phyloP scores from a whole-genome alignment of 2,888 invertebrate species.

The Congeria kusceri region DNA sequence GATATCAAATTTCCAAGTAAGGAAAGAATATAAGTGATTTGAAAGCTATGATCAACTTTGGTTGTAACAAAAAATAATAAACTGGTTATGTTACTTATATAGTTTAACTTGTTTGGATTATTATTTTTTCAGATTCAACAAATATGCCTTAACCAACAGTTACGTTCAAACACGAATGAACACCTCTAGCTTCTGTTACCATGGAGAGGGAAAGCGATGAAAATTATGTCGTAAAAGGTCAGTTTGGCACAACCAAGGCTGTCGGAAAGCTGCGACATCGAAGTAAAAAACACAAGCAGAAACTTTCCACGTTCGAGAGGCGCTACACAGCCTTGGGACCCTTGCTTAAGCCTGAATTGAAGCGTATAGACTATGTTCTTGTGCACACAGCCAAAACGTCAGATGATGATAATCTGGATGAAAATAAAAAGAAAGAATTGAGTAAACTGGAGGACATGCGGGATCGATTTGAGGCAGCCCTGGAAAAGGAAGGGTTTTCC shows the following conservation, averaged over 20 bases:
- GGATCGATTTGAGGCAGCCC: constrained; percentile 74
- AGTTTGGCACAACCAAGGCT: constrained; percentile 28
- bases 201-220: constrained; percentile 3
- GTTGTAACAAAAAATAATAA: no score
- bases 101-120: no score
- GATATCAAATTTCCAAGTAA: no score
- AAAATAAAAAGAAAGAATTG: constrained; percentile 46
- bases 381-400: constrained; percentile 68
- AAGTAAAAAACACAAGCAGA: constrained; percentile 45
- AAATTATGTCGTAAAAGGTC: constrained; percentile 12
- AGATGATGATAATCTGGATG: constrained; percentile 40
- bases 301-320: constrained; percentile 66
- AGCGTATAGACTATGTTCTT: constrained; percentile 83
- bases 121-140: no score
- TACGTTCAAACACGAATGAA: no score
- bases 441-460: constrained; percentile 53
- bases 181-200: no score
- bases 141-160: no score
- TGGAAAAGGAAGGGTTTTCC: constrained; percentile 79
- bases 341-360: constrained; percentile 70
- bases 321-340: constrained; percentile 73
- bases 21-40: no score
- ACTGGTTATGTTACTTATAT: no score
- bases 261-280: constrained; percentile 51
- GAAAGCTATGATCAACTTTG: no score